Conservation (phyloP, 2,797 vertebrate genomes). For the Microctenopoma lineatum region DNA sequence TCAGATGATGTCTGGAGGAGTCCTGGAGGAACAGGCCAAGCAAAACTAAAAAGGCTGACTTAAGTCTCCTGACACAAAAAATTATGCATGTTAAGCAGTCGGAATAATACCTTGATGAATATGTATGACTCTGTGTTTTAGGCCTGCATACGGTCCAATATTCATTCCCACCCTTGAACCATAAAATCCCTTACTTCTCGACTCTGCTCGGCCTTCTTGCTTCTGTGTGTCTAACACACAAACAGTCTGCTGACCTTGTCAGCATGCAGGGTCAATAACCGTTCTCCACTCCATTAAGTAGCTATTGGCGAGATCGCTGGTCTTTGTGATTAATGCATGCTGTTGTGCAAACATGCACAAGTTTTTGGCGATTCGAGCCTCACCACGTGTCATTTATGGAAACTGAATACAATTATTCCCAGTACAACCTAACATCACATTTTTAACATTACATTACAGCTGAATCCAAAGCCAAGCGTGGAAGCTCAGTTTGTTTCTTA, state of each 20-base stretch:
- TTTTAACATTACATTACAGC: conserved; percentile 1
- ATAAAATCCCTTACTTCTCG: conserved; percentile 10
- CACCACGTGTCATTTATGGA: conserved; percentile 25
- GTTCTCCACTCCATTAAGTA: conserved; percentile 54
- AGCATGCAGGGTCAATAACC: conserved; percentile 46
- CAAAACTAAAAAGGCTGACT: too few species aligned
- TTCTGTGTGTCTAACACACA: conserved; percentile 15
- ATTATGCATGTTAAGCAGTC: not conserved
- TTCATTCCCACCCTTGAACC: conserved; percentile 27
- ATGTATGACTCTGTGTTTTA: conserved; percentile 40
- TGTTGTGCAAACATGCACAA: conserved; percentile 51
- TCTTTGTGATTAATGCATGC: conserved; percentile 58
- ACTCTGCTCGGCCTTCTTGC: conserved; percentile 8
- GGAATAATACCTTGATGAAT: conserved; percentile 39
- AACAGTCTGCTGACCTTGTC: conserved; percentile 55
- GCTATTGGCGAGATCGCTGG: conserved; percentile 42
- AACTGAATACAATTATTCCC: not conserved
- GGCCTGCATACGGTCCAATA: conserved; percentile 9
- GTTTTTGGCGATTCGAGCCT: conserved; percentile 43
- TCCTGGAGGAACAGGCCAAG: too few species aligned
- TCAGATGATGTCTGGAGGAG: too few species aligned
- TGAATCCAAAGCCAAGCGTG: conserved; percentile 13
- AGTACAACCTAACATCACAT: not conserved
- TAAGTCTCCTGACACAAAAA: not conserved
- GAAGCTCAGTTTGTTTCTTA: conserved; percentile 22